Evolutionary conservation across 92 coral and sea anemone genomes (phyloP), one percentile per base, ranked within the genome.

Genomic region (Blastomussa wellsi): DNA sequence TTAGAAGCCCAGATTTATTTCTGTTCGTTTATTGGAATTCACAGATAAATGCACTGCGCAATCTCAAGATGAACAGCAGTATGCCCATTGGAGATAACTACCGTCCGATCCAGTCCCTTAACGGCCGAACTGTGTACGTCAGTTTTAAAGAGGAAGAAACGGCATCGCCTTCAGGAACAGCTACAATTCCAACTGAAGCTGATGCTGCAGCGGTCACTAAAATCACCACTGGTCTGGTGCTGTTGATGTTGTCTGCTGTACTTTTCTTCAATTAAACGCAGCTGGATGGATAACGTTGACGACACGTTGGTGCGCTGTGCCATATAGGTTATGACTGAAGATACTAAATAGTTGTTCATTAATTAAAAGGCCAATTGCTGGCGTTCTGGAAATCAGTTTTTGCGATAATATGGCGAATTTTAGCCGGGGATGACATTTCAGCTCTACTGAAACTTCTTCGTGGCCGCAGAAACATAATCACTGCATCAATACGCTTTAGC

Each of bases 21-120:
- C n/a, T n/a, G n/a, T n/a, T n/a, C n/a, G n/a, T n/a, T n/a, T 69
- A 15, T 68, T 79, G 12, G 53, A 39, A 16, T 28, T 67, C 47
- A 55, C 90, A 92, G 95, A 42, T 92, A 47, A 28, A 32, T 24
- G 57, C 24, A 16, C 74, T 92, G 28, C 89, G 91, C 15, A 20
- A 36, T 16, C 57, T 92, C 73, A 79, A 53, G 65, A 81, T 49
- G 70, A 76, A 79, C 65, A 78, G 52, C 51, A 59, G 47, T 2
- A 48, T 60, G 19, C 20, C 70, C 26, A 14, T 95, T 22, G 80
- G 38, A 26, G 73, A 93, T 67, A 88, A 90, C 77, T 87, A 44
- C 83, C 94, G 97, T 57, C 94, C 97, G 14, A 73, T 82, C 20
- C 93, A 88, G 79, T 38, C 74, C 6, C 85, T 88, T 20, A 75